Percentiles rank a stretch among this genome's conserved stretches.
phyloP scores from a whole-genome alignment of 30 jellyfish, hydroid and myxozoan genomes.

The Aurelia coerulea region DNA sequence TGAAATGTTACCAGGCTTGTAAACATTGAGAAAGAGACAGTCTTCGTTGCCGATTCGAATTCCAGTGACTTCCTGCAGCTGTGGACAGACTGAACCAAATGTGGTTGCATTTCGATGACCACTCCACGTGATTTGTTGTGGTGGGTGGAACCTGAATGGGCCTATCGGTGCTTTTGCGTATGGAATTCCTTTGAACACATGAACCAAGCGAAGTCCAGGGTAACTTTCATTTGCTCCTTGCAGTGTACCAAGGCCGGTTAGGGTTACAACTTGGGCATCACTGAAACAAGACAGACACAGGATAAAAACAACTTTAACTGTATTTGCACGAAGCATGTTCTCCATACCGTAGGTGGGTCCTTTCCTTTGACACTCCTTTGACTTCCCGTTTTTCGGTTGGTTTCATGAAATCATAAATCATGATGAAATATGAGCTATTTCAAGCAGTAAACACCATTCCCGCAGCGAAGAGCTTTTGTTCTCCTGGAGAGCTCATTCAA shows the following conservation, averaged over 20 bases:
- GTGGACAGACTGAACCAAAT: slow-evolving; percentile 35
- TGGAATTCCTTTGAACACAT: slow-evolving; percentile 38
- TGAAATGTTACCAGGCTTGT: slow-evolving; percentile 10
- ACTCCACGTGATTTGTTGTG: slow-evolving; percentile 21
- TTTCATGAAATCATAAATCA: no score
- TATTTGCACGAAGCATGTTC: no score
- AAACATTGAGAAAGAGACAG: slow-evolving; percentile 16
- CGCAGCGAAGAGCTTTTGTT: no score
- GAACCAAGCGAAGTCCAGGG: neutral
- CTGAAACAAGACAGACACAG: no score
- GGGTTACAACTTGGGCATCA: neutral
- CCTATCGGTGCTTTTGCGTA: slow-evolving; percentile 60
- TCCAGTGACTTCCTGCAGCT: neutral
- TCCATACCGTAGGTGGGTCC: no score
- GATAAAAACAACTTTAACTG: no score
- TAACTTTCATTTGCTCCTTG: slow-evolving; percentile 1
- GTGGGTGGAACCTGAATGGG: slow-evolving; percentile 34
- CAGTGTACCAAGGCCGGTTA: slow-evolving; percentile 12
- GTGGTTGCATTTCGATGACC: slow-evolving; percentile 28
- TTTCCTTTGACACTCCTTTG: no score
- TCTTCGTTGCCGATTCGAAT: slow-evolving; percentile 6
- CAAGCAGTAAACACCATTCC: no score
- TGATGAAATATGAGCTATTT: no score
- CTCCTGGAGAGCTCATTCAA: no score
- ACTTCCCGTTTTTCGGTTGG: no score